These are phyloP conservation scores for Polyodon spathula DNA, from an alignment of 2,113 vertebrate genomes.

Conservation along the genomic window DNA sequence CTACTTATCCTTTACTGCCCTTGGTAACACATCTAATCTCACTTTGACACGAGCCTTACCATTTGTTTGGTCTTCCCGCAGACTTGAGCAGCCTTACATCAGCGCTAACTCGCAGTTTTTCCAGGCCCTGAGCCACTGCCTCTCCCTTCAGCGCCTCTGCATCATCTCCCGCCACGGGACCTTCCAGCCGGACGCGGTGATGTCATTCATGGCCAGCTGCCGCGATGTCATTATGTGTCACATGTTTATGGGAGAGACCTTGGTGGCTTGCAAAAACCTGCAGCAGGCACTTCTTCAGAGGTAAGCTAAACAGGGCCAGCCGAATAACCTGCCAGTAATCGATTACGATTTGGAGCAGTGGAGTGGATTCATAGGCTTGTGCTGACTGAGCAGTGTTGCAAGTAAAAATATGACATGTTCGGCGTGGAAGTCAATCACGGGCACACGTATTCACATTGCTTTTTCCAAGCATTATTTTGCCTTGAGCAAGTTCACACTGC, in stretches of 20 bases:
- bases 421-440: too few relatives aligned
- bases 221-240: constrained; percentile 76
- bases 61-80: constrained; percentile 29
- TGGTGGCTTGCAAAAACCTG: constrained; percentile 75
- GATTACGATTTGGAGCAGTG: too few relatives aligned
- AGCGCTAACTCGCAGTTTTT: constrained; percentile 78
- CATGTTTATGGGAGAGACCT: constrained; percentile 85
- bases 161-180: constrained; percentile 85
- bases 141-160: constrained; percentile 75
- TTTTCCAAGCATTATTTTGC: too few relatives aligned
- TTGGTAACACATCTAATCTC: not conserved
- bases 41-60: too few relatives aligned
- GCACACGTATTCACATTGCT: too few relatives aligned
- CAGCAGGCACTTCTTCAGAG: constrained; percentile 77
- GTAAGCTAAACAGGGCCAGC: constrained; percentile 55
- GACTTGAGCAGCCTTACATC: constrained; percentile 90
- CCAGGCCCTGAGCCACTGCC: constrained; percentile 78
- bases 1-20: constrained; percentile 7
- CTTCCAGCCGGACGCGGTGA: constrained; percentile 72
- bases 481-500: too few relatives aligned
- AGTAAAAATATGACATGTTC: too few relatives aligned
- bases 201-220: constrained; percentile 75
- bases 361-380: too few relatives aligned
- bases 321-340: constrained; percentile 25
- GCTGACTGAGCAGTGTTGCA: too few relatives aligned